Evolutionary conservation across 2,888 invertebrate species (phyloP), one percentile per base, ranked within the genome.

Genomic region (Drosophila vallismaia): DNA sequence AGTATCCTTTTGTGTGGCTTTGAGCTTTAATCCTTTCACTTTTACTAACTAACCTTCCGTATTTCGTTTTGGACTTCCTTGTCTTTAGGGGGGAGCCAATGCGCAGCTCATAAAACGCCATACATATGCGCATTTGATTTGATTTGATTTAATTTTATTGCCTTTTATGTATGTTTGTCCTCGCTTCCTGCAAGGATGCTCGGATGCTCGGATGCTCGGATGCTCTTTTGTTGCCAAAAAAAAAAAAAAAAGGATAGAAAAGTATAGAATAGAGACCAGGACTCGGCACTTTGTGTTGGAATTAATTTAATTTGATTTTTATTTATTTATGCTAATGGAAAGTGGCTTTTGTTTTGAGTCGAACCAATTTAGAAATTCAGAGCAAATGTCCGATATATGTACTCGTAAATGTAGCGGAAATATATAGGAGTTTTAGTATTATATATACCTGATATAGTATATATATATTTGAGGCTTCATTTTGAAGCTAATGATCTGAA

Each of bases 301-400:
- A 86, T 86, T 82, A 82, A 86, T 86, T 84, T 81, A 66, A 82
- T 86, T 81, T 86, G 82, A 86, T 76, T 81, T 81, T 84, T 84
- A 86, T 81, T 81, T 78, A 81, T 81, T 78, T 84, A 84, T 84
- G 76, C 85, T 74, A 67, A 75, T 74, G 66, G 63, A 45, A 63
- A 50, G 36, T 50, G 64, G 49, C 19, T 49, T 42, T 19, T 52
- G 49, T 54, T 33, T 46, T 29, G 12, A 14, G 29, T 28, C 50
- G 4, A 29, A 48, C 33, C 64, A 50, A 50, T 64, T 64, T 50
- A 44, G 42, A 44, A 49, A 62, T 28, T 10, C 8, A 24, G 29
- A 60, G 4, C 12, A 38, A n/a, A 26, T 29, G 36, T 6, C 7
- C 6, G 29, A n/a, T 1, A 28, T 28, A n/a, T 1, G 4, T 28